Conservation (phyloP, 2,113 vertebrate species). For the Pituophis catenifer region DNA sequence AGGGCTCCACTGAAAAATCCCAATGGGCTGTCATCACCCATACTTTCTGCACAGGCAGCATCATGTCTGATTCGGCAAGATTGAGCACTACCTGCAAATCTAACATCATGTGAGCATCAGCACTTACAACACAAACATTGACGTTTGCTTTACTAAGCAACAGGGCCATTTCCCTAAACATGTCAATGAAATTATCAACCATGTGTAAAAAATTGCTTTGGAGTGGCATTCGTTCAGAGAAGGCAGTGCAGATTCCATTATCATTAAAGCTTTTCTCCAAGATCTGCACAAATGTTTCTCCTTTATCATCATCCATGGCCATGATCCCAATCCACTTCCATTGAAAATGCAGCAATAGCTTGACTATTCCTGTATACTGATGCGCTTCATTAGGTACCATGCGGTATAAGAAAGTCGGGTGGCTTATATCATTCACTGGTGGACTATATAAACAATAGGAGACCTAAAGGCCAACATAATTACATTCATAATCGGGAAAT, state of each 20-base stretch:
- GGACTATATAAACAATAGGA: neutral
- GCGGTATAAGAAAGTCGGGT: neutral
- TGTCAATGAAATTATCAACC: neutral
- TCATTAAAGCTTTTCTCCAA: neutral
- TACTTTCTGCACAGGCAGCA: neutral
- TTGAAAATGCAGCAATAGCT: neutral
- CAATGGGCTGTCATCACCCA: slow-evolving; percentile 25
- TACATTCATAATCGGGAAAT: neutral
- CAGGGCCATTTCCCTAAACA: neutral
- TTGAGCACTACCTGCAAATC: neutral
- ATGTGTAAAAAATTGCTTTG: neutral
- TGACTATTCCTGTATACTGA: slow-evolving; percentile 2
- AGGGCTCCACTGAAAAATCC: neutral
- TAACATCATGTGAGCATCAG: slow-evolving; percentile 9
- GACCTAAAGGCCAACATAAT: neutral
- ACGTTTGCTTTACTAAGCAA: neutral
- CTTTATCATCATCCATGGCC: slow-evolving; percentile 12
- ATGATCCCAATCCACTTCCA: slow-evolving; percentile 18
- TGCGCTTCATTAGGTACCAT: neutral
- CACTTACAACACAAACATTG: neutral
- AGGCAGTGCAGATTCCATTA: neutral
- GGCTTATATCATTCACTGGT: neutral
- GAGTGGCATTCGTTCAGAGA: neutral
- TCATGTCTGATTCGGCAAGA: neutral
- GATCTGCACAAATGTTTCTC: slow-evolving; percentile 7